These are phyloP conservation scores for Spilarctia lutea DNA, from an alignment of 2,888 invertebrate species.

Conservation along the genomic window DNA sequence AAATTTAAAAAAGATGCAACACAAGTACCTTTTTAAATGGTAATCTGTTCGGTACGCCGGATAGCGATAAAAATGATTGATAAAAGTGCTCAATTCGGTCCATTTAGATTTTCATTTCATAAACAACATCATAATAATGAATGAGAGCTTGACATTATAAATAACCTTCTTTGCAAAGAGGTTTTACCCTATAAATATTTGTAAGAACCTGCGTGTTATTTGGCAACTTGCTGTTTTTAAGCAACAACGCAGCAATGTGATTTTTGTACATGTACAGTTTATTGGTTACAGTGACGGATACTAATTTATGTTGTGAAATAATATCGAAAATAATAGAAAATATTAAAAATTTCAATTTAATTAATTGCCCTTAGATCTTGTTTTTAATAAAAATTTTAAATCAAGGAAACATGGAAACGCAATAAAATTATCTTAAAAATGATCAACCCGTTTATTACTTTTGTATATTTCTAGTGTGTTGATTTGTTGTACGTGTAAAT, in stretches of 20 bases:
- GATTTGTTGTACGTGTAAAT: no score
- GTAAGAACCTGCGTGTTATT: background rate
- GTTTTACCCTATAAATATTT: background rate
- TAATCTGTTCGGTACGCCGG: constrained; percentile 8
- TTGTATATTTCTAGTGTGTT: no score
- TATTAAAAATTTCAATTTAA: background rate
- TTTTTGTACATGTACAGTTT: background rate
- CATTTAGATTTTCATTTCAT: constrained; percentile 7
- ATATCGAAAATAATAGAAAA: no score
- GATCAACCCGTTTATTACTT: no score
- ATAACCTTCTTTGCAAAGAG: background rate
- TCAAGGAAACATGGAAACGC: background rate
- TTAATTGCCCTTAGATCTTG: background rate
- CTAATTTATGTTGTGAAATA: background rate
- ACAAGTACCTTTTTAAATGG: constrained; percentile 2
- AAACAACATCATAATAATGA: constrained; percentile 1
- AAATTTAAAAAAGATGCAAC: background rate
- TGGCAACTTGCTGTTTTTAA: background rate
- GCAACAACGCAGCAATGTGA: background rate
- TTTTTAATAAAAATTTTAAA: background rate
- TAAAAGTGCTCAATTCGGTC: constrained; percentile 16
- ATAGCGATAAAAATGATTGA: constrained; percentile 19
- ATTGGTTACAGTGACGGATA: background rate
- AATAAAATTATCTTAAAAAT: background rate
- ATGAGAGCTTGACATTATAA: constrained; percentile 4